A percentile compares a stretch with the other conserved stretches of the same genome.
phyloP scores from a whole-genome alignment of 2,113 vertebrate genomes.

The Solea senegalensis region DNA sequence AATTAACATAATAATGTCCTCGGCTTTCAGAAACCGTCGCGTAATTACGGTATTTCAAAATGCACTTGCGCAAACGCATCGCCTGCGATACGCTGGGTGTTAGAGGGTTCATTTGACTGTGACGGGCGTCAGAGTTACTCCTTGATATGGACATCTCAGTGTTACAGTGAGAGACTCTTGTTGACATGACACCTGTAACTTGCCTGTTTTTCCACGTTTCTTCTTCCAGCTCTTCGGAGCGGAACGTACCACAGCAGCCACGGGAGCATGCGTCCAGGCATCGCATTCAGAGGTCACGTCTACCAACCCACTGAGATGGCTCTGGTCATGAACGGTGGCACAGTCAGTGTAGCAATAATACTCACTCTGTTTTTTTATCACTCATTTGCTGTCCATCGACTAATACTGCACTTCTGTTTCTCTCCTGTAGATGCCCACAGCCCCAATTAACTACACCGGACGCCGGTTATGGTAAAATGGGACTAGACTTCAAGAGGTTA shows the following conservation, averaged over 20 bases:
- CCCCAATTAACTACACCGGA: slow-evolving; percentile 96
- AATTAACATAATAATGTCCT: no score
- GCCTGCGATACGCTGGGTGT: no score
- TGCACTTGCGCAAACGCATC: no score
- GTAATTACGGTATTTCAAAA: no score
- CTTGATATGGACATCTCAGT: not conserved
- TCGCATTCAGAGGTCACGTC: slow-evolving; percentile 95
- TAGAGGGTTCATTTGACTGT: no score
- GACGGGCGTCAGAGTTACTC: not conserved
- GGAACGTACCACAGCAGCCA: slow-evolving; percentile 90
- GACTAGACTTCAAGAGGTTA: slow-evolving; percentile 17
- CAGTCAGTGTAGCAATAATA: slow-evolving; percentile 82
- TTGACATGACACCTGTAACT: slow-evolving; percentile 1
- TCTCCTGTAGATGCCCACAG: slow-evolving; percentile 91
- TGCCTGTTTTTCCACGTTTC: slow-evolving; percentile 1
- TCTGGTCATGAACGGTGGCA: slow-evolving; percentile 95
- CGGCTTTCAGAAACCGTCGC: no score
- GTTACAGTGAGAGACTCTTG: not conserved
- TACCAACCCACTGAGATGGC: slow-evolving; percentile 99
- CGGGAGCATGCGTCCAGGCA: slow-evolving; percentile 84
- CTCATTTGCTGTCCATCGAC: not conserved
- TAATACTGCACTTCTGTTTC: not conserved
- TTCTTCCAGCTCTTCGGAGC: slow-evolving; percentile 83
- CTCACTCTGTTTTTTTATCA: not conserved
- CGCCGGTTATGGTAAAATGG: slow-evolving; percentile 92